Evolutionary conservation across 2,113 vertebrate genomes (phyloP).

Genomic region (Hippocampus barbouri): DNA sequence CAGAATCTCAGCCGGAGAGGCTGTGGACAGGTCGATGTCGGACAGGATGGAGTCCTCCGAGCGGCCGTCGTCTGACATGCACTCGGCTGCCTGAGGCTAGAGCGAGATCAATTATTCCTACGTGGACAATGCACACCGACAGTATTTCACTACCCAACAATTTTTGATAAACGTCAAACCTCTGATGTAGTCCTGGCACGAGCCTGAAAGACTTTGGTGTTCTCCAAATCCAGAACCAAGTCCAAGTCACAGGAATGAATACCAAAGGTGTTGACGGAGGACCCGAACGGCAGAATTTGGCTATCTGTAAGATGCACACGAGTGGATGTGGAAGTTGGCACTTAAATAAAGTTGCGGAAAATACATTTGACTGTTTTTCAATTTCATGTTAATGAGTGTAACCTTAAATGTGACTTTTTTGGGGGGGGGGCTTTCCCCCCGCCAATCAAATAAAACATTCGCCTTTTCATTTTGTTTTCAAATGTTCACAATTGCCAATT

Average conservation of each 20-base stretch:
- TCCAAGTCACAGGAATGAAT: slow-evolving; percentile 87
- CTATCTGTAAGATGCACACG: slow-evolving; percentile 70
- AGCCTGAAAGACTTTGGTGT: slow-evolving; percentile 79
- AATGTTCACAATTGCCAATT: background rate
- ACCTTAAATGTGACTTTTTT: no score
- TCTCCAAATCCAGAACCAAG: slow-evolving; percentile 84
- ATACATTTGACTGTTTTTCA: background rate
- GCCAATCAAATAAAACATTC: no score
- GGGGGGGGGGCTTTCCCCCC: no score
- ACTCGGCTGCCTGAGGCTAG: slow-evolving; percentile 55
- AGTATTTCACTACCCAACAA: background rate
- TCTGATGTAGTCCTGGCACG: slow-evolving; percentile 41
- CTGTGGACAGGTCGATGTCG: slow-evolving; percentile 72
- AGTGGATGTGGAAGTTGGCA: no score
- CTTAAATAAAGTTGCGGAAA: no score
- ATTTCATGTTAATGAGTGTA: no score
- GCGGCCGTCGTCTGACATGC: slow-evolving; percentile 60
- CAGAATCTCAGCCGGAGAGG: slow-evolving; percentile 72
- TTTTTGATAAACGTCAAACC: slow-evolving; percentile 37
- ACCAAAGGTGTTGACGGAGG: slow-evolving; percentile 85
- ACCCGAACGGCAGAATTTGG: slow-evolving; percentile 82
- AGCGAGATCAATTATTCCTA: background rate
- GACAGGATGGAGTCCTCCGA: slow-evolving; percentile 81
- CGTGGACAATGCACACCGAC: background rate
- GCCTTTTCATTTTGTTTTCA: no score